These are phyloP conservation scores for Notodonta ziczac DNA, from an alignment of 2,888 invertebrate genomes.

Conservation along the genomic window DNA sequence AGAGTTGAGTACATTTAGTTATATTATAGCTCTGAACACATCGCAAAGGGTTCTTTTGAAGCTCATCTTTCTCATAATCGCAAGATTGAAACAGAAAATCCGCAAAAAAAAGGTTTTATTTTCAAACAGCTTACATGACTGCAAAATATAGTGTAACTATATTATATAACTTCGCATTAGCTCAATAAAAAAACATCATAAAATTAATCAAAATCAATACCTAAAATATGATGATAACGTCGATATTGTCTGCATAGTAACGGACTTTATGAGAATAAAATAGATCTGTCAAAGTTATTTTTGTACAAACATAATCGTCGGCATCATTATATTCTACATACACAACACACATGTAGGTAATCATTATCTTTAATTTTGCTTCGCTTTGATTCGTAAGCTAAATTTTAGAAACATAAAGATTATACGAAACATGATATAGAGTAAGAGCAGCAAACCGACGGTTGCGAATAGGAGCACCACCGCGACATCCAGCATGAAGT, in stretches of 20 bases:
- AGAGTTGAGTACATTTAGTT: no score
- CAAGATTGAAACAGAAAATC: no score
- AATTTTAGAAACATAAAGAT: not conserved
- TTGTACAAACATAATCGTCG: not conserved
- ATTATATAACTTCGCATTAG: slow-evolving; percentile 3
- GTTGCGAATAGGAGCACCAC: not conserved
- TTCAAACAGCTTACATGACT: not conserved
- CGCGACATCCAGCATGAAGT: slow-evolving; percentile 12
- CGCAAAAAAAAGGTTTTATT: not conserved
- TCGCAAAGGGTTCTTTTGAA: no score
- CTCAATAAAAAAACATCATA: not conserved
- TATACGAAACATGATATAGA: not conserved
- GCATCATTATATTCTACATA: not conserved
- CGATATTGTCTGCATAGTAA: not conserved
- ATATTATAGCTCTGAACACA: no score
- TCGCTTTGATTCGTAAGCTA: slow-evolving; percentile 4
- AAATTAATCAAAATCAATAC: not conserved
- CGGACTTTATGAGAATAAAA: not conserved
- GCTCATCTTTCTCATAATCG: no score
- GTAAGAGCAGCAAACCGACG: not conserved
- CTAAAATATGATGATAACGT: not conserved
- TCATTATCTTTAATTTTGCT: slow-evolving; percentile 7
- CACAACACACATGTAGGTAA: not conserved
- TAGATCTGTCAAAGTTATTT: not conserved
- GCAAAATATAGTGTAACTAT: not conserved